Evolutionary conservation across 2,888 invertebrate genomes (phyloP).

Genomic region (Cataglyphis livida): DNA sequence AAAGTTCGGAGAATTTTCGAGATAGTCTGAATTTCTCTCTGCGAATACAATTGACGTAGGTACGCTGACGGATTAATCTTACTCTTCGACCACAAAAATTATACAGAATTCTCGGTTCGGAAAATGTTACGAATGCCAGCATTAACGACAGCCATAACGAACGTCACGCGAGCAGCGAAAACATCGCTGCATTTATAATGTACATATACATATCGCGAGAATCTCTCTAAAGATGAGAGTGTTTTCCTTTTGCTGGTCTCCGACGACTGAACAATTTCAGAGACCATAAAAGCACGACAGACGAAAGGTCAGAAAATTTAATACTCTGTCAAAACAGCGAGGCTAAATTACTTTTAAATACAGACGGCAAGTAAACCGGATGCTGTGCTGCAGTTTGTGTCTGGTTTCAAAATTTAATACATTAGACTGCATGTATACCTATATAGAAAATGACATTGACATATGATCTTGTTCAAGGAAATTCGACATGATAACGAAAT

Average conservation of each 20-base stretch:
- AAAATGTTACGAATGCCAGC: not conserved
- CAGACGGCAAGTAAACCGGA: slow-evolving; percentile 10
- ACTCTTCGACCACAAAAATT: not conserved
- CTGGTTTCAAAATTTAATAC: slow-evolving; percentile 13
- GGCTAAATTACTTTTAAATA: slow-evolving; percentile 17
- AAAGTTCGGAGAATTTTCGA: slow-evolving; percentile 6
- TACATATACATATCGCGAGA: not conserved
- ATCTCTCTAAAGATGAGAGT: not conserved
- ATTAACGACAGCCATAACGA: not conserved
- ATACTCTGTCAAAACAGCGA: slow-evolving; percentile 22
- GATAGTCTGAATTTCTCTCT: not conserved
- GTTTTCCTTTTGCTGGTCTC: not conserved
- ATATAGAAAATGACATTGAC: not conserved
- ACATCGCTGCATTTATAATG: not conserved
- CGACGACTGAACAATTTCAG: not conserved
- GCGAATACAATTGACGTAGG: not conserved
- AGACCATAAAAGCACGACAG: slow-evolving; percentile 8
- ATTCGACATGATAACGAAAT: not conserved
- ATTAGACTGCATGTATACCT: not conserved
- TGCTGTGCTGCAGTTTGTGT: not conserved
- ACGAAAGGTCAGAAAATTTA: slow-evolving; percentile 17
- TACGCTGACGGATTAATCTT: not conserved
- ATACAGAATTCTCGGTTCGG: not conserved
- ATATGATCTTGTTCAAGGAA: not conserved
- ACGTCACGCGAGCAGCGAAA: not conserved